Evolutionary conservation across 2,797 vertebrate species (phyloP).

Genomic region (Danio choprae): DNA sequence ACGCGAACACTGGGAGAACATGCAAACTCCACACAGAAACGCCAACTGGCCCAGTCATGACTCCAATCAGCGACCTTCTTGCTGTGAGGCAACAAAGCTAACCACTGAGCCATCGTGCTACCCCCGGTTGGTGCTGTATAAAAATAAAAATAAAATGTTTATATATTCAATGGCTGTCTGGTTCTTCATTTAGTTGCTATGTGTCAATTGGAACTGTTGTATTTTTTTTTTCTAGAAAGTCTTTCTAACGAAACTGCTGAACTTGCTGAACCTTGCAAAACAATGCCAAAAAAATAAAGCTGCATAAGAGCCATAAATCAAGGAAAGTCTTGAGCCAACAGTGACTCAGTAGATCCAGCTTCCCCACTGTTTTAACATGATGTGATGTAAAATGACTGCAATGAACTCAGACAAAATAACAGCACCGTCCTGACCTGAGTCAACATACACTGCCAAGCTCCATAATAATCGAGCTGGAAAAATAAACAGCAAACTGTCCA

Average conservation of each 20-base stretch:
- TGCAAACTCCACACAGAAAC: no score
- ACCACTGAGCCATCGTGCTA: no score
- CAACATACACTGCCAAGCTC: constrained; percentile 8
- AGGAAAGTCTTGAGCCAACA: background rate
- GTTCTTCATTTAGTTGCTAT: no score
- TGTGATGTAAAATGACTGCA: constrained; percentile 22
- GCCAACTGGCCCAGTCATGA: no score
- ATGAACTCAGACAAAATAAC: constrained; percentile 18
- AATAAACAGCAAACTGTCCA: constrained; percentile 1
- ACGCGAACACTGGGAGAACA: no score
- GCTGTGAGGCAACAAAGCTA: no score
- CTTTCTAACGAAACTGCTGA: background rate
- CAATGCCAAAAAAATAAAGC: background rate
- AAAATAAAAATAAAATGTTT: no score
- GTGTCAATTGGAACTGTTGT: no score
- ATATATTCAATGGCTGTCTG: no score
- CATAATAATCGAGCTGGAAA: constrained; percentile 16
- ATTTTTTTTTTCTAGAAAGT: background rate
- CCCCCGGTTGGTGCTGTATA: no score
- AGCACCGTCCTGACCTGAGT: background rate
- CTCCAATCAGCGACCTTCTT: no score
- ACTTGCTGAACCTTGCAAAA: constrained; percentile 11
- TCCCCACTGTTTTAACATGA: background rate
- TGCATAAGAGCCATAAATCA: background rate
- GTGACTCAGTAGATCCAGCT: background rate